phyloP scores from a whole-genome alignment of 2,797 vertebrate genomes.

The Manis javanica region DNA sequence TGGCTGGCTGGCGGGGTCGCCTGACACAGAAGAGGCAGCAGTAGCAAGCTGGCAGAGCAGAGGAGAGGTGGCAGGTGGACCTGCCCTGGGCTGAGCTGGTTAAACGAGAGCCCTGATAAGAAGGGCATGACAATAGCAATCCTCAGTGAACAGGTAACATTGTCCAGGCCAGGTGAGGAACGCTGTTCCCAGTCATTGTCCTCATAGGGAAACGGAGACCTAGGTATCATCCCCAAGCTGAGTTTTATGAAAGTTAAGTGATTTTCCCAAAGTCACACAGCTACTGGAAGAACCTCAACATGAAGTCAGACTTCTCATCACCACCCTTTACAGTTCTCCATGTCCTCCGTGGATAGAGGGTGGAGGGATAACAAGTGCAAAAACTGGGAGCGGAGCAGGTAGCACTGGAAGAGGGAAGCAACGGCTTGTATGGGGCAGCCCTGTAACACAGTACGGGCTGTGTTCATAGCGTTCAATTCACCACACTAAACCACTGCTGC shows the following conservation, averaged over 20 bases:
- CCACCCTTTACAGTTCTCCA: accelerated
- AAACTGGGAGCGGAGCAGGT: accelerated
- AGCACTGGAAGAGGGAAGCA: accelerated
- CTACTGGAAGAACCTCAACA: neutral
- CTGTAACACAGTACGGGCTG: accelerated
- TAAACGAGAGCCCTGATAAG: neutral
- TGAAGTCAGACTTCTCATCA: neutral
- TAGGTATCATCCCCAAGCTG: neutral
- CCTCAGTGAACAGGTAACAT: accelerated
- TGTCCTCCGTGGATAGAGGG: accelerated
- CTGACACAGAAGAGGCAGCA: neutral
- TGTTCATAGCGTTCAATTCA: accelerated
- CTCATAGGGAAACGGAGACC: neutral
- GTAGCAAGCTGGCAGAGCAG: no score
- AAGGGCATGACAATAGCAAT: no score
- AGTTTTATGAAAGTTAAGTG: neutral
- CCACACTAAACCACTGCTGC: neutral
- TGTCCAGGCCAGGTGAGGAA: neutral
- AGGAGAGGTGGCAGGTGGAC: neutral
- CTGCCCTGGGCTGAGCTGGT: neutral
- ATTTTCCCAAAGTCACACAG: neutral
- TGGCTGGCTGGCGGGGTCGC: neutral
- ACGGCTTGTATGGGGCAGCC: accelerated
- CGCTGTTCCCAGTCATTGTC: accelerated
- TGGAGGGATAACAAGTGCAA: neutral